phyloP scores from a whole-genome alignment of 2,888 invertebrate species.

The Hypena proboscidalis region DNA sequence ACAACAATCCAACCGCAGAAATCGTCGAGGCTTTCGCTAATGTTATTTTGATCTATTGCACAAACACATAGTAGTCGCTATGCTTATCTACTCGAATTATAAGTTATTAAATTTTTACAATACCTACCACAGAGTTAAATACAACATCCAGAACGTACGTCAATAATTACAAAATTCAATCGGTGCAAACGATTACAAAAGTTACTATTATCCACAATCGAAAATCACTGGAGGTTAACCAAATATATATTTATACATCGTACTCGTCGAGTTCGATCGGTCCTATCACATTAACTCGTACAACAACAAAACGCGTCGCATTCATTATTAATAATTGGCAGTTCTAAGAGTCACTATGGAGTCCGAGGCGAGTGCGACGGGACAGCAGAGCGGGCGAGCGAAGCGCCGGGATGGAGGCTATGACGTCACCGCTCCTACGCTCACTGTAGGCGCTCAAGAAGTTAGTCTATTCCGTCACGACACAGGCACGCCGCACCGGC shows the following conservation, averaged over 20 bases:
- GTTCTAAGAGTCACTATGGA: conserved; percentile 68
- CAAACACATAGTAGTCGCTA: conserved; percentile 79
- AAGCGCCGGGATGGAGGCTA: too few relatives aligned
- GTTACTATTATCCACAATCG: conserved; percentile 61
- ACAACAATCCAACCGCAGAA: conserved; percentile 67
- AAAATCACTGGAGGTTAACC: conserved; percentile 61
- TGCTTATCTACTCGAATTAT: conserved; percentile 76
- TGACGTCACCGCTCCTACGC: too few relatives aligned
- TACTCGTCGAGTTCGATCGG: conserved; percentile 63
- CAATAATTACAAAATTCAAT: conserved; percentile 82
- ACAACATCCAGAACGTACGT: conserved; percentile 82
- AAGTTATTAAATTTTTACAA: conserved; percentile 79
- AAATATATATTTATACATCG: conserved; percentile 64
- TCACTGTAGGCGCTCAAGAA: too few relatives aligned
- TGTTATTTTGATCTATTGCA: conserved; percentile 74
- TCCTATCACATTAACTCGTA: conserved; percentile 76
- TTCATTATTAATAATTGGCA: conserved; percentile 75
- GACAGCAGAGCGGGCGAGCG: not conserved
- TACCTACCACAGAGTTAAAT: conserved; percentile 79
- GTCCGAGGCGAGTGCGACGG: too few relatives aligned
- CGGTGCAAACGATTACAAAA: conserved; percentile 81
- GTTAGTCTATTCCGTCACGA: too few relatives aligned
- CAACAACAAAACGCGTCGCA: conserved; percentile 72
- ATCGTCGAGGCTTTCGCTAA: conserved; percentile 64
- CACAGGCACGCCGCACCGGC: too few relatives aligned